Percentiles rank a stretch among this genome's conserved stretches.
Conservation (phyloP, 2,113 vertebrate species). For the Ariopsis seemanni region DNA sequence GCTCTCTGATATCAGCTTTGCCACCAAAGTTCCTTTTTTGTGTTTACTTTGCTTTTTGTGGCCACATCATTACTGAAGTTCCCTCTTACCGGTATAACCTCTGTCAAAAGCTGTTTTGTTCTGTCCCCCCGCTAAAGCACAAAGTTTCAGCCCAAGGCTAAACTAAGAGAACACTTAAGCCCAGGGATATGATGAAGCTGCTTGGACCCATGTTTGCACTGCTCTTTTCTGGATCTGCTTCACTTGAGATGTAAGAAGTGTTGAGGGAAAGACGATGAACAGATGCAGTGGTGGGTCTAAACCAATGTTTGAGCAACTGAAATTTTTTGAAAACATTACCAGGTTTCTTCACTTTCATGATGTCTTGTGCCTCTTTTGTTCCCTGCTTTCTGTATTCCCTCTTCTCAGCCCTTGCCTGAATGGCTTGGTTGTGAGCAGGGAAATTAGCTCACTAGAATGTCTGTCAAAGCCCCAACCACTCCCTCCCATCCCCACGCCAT, state of each 20-base stretch:
- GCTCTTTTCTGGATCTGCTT: constrained; percentile 28
- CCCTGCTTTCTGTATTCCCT: neutral
- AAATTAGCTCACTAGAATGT: constrained; percentile 37
- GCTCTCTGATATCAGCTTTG: neutral
- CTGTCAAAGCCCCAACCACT: neutral
- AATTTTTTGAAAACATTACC: constrained; percentile 6
- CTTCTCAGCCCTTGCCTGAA: constrained; percentile 18
- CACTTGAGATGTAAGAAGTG: constrained; percentile 9
- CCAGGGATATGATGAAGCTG: constrained; percentile 31
- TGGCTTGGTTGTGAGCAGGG: constrained; percentile 3
- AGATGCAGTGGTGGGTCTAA: constrained; percentile 10
- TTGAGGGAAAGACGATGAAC: constrained; percentile 25
- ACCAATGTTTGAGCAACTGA: constrained; percentile 28
- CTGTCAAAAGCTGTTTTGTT: neutral
- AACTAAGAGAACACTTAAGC: constrained; percentile 41
- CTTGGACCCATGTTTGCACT: constrained; percentile 43
- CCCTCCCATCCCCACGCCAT: constrained; percentile 66
- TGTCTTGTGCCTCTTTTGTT: constrained; percentile 5
- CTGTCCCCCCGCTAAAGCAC: constrained; percentile 24
- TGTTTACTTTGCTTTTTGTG: constrained; percentile 42
- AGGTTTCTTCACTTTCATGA: neutral
- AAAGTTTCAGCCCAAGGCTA: constrained; percentile 33
- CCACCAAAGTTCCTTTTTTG: neutral
- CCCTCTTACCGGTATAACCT: neutral
- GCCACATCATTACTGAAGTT: neutral